Conservation (phyloP, 2,113 vertebrate genomes). For the Tapirus terrestris region DNA sequence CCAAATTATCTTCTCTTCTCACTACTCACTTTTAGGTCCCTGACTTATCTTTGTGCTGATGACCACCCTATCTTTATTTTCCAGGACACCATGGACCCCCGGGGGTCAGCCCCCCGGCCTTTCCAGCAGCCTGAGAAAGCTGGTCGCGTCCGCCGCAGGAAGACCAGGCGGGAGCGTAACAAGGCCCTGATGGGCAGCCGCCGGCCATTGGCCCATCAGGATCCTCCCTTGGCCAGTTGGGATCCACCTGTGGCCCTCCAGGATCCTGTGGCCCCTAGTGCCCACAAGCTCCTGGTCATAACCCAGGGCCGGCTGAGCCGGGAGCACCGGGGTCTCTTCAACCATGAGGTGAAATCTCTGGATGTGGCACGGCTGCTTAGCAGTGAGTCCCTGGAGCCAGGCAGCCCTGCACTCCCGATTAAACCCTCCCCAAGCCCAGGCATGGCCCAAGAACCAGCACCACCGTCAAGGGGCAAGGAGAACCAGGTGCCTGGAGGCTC, state of each 20-base stretch:
- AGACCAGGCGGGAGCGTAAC: conserved; percentile 73
- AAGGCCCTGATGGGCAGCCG: conserved; percentile 59
- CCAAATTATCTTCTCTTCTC: neutral
- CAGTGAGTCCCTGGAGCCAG: conserved; percentile 54
- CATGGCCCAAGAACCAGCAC: neutral
- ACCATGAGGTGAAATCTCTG: conserved; percentile 90
- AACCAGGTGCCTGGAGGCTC: conserved; percentile 60
- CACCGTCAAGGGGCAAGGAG: conserved; percentile 62
- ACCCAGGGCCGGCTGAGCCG: conserved; percentile 78
- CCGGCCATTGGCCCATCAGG: neutral
- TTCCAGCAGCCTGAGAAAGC: conserved; percentile 61
- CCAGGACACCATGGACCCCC: conserved; percentile 62
- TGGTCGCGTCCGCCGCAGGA: conserved; percentile 58
- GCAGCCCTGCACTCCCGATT: neutral
- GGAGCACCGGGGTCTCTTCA: conserved; percentile 87
- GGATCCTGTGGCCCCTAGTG: conserved; percentile 34
- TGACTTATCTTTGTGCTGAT: neutral
- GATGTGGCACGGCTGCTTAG: conserved; percentile 77
- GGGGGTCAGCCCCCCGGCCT: neutral
- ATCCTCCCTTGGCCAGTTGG: neutral
- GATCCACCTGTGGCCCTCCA: neutral
- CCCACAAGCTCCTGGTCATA: conserved; percentile 67
- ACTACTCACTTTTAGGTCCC: neutral
- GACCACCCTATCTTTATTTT: neutral
- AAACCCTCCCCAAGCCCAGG: conserved; percentile 32